A percentile compares a stretch with the other conserved stretches of the same genome.
These are phyloP conservation scores for Mallotus villosus DNA, from an alignment of 2,797 vertebrate species.

Conservation along the genomic window DNA sequence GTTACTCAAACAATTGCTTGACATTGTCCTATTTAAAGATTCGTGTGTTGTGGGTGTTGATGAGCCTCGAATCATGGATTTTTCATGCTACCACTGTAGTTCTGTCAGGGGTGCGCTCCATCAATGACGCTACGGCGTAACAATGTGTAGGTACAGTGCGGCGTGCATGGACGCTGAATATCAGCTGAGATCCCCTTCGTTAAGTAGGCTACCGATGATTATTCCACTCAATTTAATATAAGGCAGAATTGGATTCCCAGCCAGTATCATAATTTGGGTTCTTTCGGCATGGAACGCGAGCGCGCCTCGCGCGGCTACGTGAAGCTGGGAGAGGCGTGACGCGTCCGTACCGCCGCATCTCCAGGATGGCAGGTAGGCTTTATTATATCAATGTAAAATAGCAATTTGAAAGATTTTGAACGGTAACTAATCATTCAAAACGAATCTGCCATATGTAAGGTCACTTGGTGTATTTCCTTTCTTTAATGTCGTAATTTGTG, in stretches of 20 bases:
- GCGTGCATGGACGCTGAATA: neutral
- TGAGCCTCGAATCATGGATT: slow-evolving; percentile 3
- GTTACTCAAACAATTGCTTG: neutral
- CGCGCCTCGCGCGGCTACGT: slow-evolving; percentile 49
- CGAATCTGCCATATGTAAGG: neutral
- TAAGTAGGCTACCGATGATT: neutral
- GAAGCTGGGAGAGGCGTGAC: slow-evolving; percentile 61
- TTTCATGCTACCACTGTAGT: neutral
- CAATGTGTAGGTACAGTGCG: neutral
- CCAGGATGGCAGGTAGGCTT: slow-evolving; percentile 68
- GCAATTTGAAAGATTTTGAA: neutral
- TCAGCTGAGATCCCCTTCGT: neutral
- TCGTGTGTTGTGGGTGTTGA: neutral
- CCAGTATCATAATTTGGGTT: slow-evolving; percentile 1
- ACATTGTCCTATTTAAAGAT: neutral
- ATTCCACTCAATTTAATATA: neutral
- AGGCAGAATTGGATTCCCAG: neutral
- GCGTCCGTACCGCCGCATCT: slow-evolving; percentile 59
- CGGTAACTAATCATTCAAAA: neutral
- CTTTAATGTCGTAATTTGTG: neutral
- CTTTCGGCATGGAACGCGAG: slow-evolving; percentile 43
- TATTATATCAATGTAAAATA: neutral
- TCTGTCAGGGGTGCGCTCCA: neutral
- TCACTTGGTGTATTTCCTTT: neutral
- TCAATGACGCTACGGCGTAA: slow-evolving; percentile 8